Base-by-base conservation (phyloP, 2,888 invertebrate genomes). In the Scaptomyza parva region DNA sequence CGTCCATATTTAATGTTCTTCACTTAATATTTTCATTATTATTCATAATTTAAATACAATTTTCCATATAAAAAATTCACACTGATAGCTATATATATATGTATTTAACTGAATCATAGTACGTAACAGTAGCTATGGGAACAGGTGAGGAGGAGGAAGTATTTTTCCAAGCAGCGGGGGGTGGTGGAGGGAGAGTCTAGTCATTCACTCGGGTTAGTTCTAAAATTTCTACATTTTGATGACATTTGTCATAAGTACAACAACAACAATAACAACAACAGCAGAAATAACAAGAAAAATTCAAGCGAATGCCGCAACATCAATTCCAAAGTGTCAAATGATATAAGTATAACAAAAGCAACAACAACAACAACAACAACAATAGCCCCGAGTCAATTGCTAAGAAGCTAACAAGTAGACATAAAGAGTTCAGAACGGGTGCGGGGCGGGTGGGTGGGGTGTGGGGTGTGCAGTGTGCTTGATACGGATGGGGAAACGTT, bases 301-400 rank as follows among this genome's bases (percentile, higher is more conserved):
- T 80, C 79, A 62, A 57, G 57, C 59, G 77, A 79, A 79, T 67
- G 62, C 59, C 55, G 72, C 69, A 59, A 54, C 65, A 65, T 54
- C 54, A 58, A 68, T 53, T 63, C 41, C 79, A 60, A 78, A 80
- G 80, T 81, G 81, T 81, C 81, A 81, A 78, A 78, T 81, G 82
- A 71, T 63, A 70, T 39, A 63, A 11, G 14, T 48, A 51, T 39
- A 69, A 39, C 48, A 68, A 53, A 28, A 64, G 6, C 33, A 26
- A 20, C 30, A 65, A 37, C 44, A 35, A 41, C 30, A 33, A 48
- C 20, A 54, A 48, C 20, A 54, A 35, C 39, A 45, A 45, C 30
- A 70, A 62, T 59, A 40, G 54, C 58, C 64, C 53, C 51, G 61
- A 48, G 75, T 68, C 76, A 50, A 63, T 70, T 68, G 76, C 53